Percentiles rank a stretch among this genome's conserved stretches.
Conservation (phyloP, 2,888 invertebrate genomes). For the Plebejus melissa region DNA sequence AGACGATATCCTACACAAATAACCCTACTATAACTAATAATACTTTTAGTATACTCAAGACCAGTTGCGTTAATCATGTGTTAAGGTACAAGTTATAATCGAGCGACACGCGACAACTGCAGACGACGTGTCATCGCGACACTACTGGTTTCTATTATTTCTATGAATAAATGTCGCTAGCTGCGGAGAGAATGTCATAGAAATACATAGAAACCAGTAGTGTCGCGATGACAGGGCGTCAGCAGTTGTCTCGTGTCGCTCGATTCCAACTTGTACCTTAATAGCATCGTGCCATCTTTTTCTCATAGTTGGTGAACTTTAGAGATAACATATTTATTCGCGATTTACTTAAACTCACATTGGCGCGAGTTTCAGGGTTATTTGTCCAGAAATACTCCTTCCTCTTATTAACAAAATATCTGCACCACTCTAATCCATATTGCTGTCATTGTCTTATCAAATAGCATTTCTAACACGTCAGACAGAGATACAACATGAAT, state of each 20-base stretch:
- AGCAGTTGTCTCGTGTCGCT: too few relatives aligned
- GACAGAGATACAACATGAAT: not conserved
- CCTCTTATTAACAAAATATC: not conserved
- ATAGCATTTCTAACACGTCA: not conserved
- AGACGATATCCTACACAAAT: not conserved
- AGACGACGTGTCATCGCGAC: too few relatives aligned
- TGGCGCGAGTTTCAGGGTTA: not conserved
- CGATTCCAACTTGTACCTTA: too few relatives aligned
- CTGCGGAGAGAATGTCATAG: too few relatives aligned
- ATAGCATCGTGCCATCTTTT: not conserved
- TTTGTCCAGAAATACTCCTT: not conserved
- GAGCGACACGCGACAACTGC: too few relatives aligned
- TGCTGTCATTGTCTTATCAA: not conserved
- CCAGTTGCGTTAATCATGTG: not conserved
- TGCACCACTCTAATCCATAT: not conserved
- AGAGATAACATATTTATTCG: not conserved
- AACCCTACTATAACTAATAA: not conserved
- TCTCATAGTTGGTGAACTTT: not conserved
- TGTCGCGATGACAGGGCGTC: too few relatives aligned
- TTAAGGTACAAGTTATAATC: too few relatives aligned
- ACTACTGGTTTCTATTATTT: too few relatives aligned
- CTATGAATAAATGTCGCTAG: too few relatives aligned
- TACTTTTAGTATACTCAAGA: not conserved
- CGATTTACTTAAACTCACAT: too few relatives aligned
- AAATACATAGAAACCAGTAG: too few relatives aligned